Evolutionary conservation across 2,888 invertebrate species (phyloP), one percentile per base, ranked within the genome.

Genomic region (Nebria brevicollis): DNA sequence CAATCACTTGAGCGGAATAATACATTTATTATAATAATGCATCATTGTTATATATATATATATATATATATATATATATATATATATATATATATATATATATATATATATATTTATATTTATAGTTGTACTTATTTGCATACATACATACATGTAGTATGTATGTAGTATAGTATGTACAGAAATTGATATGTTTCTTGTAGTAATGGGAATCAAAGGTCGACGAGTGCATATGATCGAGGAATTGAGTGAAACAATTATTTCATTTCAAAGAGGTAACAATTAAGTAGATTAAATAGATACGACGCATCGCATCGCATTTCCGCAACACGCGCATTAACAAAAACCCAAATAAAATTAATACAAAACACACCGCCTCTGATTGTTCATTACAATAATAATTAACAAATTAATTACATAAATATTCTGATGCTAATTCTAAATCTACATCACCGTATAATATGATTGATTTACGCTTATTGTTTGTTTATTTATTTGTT

Each of bases 131-230:
- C 66, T 0, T 4, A 65, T 1, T 1, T 65, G 1, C 65, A 66
- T 10, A 66, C 25, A 66, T 66, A 13, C 13, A 66, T 66, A 13
- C 13, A 66, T 66, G n/a, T 8, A 20, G 20, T 20, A 20, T 20
- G 20, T 20, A 20, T 20, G 20, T 20, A 20, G 20, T 20, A 13
- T 34, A 34, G 1, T 54, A 54, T 54, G 54, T 54, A 54, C 54
- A 54, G 8, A 8, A 54, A 54, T 11, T 54, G 54, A 54, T 54
- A 13, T 70, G 70, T 70, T 70, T 70, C 70, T 70, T 80, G 68
- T 93, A 98, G 98, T 98, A 93, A 98, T 98, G 98, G 98, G 98
- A 93, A 97, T 98, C 94, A 97, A 97, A 92, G 98, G 98, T 90
- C 94, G 98, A 89, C 93, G 98, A 90, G 97, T 98, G 91, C 98